These are phyloP conservation scores for Rhinichthys klamathensis DNA, from an alignment of 2,113 vertebrate genomes.

Conservation along the genomic window DNA sequence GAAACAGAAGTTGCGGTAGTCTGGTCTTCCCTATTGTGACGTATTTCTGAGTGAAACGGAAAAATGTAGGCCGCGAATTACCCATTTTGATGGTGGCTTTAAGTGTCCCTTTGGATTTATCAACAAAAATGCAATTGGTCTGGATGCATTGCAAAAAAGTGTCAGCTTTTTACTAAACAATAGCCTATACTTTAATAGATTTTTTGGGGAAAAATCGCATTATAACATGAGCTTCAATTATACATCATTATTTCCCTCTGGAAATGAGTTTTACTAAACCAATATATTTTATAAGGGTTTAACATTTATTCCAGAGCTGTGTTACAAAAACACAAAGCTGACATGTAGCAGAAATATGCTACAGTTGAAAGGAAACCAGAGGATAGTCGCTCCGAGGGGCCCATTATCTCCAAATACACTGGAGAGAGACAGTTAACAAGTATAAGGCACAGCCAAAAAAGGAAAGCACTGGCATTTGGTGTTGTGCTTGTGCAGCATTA, in stretches of 20 bases:
- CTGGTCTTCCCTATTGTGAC: too few relatives aligned
- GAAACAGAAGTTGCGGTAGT: too few relatives aligned
- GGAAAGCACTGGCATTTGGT: slow-evolving; percentile 1
- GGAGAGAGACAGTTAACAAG: not conserved
- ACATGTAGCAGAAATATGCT: not conserved
- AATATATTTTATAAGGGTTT: slow-evolving; percentile 20
- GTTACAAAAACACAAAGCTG: slow-evolving; percentile 10
- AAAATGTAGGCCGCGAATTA: too few relatives aligned
- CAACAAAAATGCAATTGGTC: too few relatives aligned
- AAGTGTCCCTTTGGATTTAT: too few relatives aligned
- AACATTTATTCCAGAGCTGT: not conserved
- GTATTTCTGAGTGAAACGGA: too few relatives aligned
- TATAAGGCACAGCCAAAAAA: slow-evolving; percentile 19
- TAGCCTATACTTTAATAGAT: not conserved
- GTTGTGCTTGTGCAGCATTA: not conserved
- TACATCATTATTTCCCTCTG: not conserved
- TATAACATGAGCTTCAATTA: not conserved
- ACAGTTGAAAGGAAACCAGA: slow-evolving; percentile 6
- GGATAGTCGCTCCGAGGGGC: not conserved
- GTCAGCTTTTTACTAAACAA: not conserved
- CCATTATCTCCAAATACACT: not conserved
- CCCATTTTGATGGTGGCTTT: too few relatives aligned
- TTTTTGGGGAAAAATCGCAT: not conserved
- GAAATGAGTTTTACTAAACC: not conserved
- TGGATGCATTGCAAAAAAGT: too few relatives aligned